Conservation (phyloP, 2,797 vertebrate species). For the Acanthiza pusilla region DNA sequence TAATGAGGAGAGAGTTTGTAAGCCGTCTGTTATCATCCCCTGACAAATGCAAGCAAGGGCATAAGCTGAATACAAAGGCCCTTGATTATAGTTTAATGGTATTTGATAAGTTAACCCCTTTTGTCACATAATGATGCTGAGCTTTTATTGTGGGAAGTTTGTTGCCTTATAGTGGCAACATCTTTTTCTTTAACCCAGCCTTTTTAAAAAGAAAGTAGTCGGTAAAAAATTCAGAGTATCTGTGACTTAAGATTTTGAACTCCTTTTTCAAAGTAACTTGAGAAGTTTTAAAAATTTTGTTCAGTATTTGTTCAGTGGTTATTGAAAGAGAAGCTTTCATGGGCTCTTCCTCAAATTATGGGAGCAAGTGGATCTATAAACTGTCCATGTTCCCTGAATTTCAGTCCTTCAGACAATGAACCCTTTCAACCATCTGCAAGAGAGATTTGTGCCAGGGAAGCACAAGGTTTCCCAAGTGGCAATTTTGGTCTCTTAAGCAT, state of each 20-base stretch:
- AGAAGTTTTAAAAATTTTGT: neutral
- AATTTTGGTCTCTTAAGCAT: neutral
- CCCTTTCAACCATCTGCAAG: neutral
- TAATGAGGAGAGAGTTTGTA: conserved; percentile 66
- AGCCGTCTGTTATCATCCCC: conserved; percentile 62
- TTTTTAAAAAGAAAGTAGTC: neutral
- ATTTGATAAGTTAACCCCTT: conserved; percentile 56
- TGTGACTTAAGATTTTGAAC: neutral
- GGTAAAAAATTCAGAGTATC: neutral
- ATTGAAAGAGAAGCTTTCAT: neutral
- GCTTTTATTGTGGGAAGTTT: neutral
- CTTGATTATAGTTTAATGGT: conserved; percentile 49
- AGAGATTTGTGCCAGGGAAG: neutral
- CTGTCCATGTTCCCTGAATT: neutral
- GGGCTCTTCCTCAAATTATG: neutral
- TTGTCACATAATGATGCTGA: neutral
- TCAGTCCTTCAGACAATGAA: neutral
- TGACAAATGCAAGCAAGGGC: conserved; percentile 55
- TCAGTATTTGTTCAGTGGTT: neutral
- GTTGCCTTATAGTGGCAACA: neutral
- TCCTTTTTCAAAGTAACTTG: neutral
- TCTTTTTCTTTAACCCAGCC: neutral
- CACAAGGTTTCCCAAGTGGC: neutral
- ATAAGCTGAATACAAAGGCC: conserved; percentile 54
- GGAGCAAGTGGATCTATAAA: neutral